Evolutionary conservation across 2,888 invertebrate species (phyloP), one percentile per base, ranked within the genome.

Genomic region (Agriopis aurantiaria): DNA sequence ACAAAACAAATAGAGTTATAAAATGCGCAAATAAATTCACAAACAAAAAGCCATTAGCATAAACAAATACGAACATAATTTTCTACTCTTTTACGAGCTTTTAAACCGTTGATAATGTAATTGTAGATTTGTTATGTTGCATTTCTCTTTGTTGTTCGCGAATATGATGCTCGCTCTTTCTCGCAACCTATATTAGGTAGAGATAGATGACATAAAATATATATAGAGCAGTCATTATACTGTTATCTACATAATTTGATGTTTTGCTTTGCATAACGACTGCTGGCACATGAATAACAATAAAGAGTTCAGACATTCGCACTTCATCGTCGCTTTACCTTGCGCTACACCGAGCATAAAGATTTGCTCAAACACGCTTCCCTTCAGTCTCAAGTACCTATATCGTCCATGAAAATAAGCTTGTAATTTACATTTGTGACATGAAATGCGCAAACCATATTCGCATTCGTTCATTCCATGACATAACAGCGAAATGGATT

Each of bases 181-280:
- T 46, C 17, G 23, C 78, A 67, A 68, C 70, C 60, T 72, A 70
- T 75, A 76, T 75, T 77, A 78, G 74, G 77, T 80, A 75, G 72
- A 79, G 78, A 78, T 80, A 80, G 82, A 81, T 82, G 72, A 78
- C 79, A 77, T 73, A 75, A 78, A 82, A 83, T 85, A 86, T 85
- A 86, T 84, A 85, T 83, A 76, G 82, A 83, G 80, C 81, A 80
- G 80, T 82, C 82, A 84, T 87, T 85, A 33, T 33, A 87, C 84
- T 85, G 83, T 88, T 88, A 83, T 89, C 85, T 87, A 82, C 85
- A 90, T 90, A 90, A 90, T 89, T 86, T 80, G 81, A 83, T 85
- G 81, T 88, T 88, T 85, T 82, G 82, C 81, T 89, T 88, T 86
- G 86, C 88, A 88, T 88, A 88, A 89, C 84, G 85, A 82, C 84